Evolutionary conservation across 2,113 vertebrate species (phyloP).

Genomic region (Sapajus apella): DNA sequence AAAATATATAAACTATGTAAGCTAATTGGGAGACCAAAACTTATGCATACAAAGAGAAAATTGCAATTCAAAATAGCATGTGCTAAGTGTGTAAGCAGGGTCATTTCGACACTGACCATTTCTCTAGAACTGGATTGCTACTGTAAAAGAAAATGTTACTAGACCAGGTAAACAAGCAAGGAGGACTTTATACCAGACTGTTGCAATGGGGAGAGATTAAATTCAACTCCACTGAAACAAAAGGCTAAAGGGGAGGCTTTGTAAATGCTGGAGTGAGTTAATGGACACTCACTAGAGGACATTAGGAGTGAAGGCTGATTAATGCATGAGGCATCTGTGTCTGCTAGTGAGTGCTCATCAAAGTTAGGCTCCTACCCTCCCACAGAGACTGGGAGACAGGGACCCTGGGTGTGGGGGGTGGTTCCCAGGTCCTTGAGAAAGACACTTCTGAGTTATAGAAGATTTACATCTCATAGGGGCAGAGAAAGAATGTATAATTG

Average conservation of each 20-base stretch:
- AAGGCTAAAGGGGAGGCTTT: background rate
- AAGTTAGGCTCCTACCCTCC: background rate
- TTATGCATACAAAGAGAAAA: background rate
- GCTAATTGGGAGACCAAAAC: background rate
- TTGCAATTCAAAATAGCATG: background rate
- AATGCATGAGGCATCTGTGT: background rate
- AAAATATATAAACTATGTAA: background rate
- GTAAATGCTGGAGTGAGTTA: background rate
- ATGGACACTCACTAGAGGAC: background rate
- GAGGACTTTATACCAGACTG: background rate
- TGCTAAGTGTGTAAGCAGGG: background rate
- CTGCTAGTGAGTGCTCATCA: background rate
- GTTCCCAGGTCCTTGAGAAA: background rate
- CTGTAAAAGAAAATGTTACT: background rate
- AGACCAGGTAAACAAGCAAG: background rate
- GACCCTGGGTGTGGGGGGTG: background rate
- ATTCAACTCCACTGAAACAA: background rate
- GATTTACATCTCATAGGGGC: background rate
- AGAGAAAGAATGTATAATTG: background rate
- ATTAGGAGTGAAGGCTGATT: background rate
- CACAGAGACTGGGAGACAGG: background rate
- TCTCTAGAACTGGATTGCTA: background rate
- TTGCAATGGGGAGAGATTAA: background rate
- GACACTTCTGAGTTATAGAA: background rate
- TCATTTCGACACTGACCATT: background rate